Base-by-base conservation (phyloP, 1,140 invertebrate genomes). In the Microplitis mediator region DNA sequence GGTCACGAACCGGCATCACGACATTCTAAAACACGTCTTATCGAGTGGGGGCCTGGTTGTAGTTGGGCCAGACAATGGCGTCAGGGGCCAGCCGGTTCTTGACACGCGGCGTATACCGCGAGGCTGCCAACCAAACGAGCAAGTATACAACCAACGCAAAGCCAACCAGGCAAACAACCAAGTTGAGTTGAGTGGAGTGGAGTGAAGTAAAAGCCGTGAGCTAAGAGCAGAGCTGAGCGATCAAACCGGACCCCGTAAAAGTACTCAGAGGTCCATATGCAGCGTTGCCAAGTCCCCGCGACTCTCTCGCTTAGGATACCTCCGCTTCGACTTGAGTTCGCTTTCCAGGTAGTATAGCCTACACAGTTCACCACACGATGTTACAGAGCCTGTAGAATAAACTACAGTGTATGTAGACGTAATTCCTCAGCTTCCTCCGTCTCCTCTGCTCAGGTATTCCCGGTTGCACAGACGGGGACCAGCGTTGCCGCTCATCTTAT, bases 51-150 rank as follows among this genome's bases (percentile, higher is more conserved):
- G 63, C 68, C 31, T 69, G n/a, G 71, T 67, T 31, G 62, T 67
- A 34, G 54, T 65, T 39, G 71, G 66, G 78, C 78, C 80, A 81
- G 81, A 85, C 82, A 84, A 84, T 84, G 82, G 82, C 82, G 78
- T 80, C 77, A 81, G 81, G 80, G 81, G 79, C 78, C 82, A 83
- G 83, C 83, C 84, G 83, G 84, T 85, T 84, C 84, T 84, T 82
- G 83, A 84, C 82, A 81, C 82, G 80, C 74, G 76, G 74, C 67
- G 70, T 58, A 61, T 14, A 23, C 68, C 45, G 54, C 75, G 65
- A 58, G 74, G 68, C 75, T 68, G 62, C 67, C 73, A 68, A 72
- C 36, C 34, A 39, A 36, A 23, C 36, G 62, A 35, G 13, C 45
- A 23, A n/a, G 45, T 45, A 14, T 35, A 14, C 32, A 31, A 32